These are phyloP conservation scores for Odontophorus gujanensis DNA, from an alignment of 2,113 vertebrate species.

Conservation along the genomic window DNA sequence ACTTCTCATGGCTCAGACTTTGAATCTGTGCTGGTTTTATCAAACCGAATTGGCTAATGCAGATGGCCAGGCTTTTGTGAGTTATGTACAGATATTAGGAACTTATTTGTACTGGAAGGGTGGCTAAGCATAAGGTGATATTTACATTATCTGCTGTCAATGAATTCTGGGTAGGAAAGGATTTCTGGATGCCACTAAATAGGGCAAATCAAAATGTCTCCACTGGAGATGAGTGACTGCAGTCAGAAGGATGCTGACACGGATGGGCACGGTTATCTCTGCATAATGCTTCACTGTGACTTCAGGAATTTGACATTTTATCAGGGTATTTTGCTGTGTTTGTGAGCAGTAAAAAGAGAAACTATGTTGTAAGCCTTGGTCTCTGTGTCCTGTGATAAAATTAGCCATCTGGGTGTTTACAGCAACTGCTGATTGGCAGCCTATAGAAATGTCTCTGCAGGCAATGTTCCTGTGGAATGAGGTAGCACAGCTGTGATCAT, in stretches of 20 bases:
- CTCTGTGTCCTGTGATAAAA: slow-evolving; percentile 66
- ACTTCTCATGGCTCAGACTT: background rate
- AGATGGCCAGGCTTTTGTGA: background rate
- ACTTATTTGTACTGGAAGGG: background rate
- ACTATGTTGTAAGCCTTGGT: slow-evolving; percentile 11
- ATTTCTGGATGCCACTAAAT: background rate
- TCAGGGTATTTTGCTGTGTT: background rate
- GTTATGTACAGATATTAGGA: background rate
- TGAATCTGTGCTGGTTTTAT: background rate
- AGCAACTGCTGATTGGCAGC: slow-evolving; percentile 55
- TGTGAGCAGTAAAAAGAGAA: background rate
- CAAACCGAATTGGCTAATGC: background rate
- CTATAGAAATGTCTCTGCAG: slow-evolving; percentile 62
- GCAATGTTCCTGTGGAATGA: slow-evolving; percentile 67
- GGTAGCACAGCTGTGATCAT: slow-evolving; percentile 72
- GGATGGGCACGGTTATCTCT: background rate
- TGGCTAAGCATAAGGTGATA: background rate
- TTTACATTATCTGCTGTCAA: background rate
- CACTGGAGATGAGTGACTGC: background rate
- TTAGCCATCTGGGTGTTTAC: slow-evolving; percentile 74
- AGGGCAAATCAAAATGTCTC: background rate
- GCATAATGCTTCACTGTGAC: background rate
- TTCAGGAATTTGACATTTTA: slow-evolving; percentile 25
- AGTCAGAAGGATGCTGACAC: background rate
- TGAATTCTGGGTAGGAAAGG: background rate